Percentiles rank a stretch among this genome's conserved stretches.
phyloP scores from a whole-genome alignment of 2,113 vertebrate species.

The Calidris pygmaea region DNA sequence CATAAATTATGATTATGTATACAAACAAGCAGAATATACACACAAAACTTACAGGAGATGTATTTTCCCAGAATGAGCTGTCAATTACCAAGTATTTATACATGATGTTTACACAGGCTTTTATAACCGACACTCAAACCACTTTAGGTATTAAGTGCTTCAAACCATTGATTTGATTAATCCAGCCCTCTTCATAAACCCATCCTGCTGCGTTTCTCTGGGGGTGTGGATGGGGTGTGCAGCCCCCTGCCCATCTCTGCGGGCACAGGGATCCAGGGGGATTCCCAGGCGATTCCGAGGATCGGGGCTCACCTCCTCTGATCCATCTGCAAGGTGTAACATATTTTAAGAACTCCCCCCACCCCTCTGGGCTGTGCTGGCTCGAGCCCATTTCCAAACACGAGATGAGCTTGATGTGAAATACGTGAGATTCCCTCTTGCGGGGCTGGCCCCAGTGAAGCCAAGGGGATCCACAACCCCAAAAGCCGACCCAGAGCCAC shows the following conservation, averaged over 20 bases:
- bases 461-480: rapidly evolving
- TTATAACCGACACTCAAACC: constrained; percentile 3
- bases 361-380: not conserved
- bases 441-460: not conserved
- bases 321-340: not conserved
- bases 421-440: rapidly evolving
- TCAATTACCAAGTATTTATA: not conserved
- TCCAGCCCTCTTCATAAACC: not conserved
- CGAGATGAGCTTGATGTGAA: not conserved
- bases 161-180: constrained; percentile 17
- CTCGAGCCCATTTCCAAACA: rapidly evolving
- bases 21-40: not conserved
- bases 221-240: not conserved
- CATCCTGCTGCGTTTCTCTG: not conserved
- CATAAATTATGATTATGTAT: not conserved
- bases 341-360: rapidly evolving
- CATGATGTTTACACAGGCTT: constrained; percentile 14
- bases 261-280: not conserved
- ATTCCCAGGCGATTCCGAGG: not conserved
- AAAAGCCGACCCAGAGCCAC: not conserved
- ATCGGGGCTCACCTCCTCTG: not conserved
- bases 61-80: not conserved
- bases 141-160: constrained; percentile 36
- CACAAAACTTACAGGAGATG: not conserved
- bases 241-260: not conserved